Evolutionary conservation across 2,113 vertebrate genomes (phyloP).

Genomic region (Seriola dumerili): DNA sequence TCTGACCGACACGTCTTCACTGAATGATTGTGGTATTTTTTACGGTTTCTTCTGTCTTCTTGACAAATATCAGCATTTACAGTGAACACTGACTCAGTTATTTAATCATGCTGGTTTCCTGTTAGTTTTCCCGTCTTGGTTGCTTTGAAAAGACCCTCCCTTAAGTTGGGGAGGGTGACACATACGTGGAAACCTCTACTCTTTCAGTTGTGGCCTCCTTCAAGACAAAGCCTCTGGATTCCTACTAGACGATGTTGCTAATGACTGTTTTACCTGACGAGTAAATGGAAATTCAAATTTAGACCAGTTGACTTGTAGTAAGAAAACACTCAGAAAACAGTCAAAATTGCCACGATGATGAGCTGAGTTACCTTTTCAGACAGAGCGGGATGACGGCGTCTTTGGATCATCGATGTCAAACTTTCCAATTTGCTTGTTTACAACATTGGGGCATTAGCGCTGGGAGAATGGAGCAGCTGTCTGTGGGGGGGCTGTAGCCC

Average conservation of each 20-base stretch:
- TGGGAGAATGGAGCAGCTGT: too few relatives aligned
- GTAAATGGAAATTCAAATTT: too few relatives aligned
- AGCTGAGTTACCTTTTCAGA: too few relatives aligned
- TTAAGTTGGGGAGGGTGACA: constrained; percentile 10
- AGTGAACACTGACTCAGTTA: constrained; percentile 11
- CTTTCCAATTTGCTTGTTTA: too few relatives aligned
- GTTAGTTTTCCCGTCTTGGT: constrained; percentile 28
- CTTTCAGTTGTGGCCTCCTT: constrained; percentile 20
- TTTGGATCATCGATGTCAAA: too few relatives aligned
- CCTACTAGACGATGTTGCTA: neutral
- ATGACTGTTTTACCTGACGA: too few relatives aligned
- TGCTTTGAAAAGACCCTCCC: constrained; percentile 25
- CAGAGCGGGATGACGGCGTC: too few relatives aligned
- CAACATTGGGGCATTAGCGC: too few relatives aligned
- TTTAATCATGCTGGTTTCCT: constrained; percentile 29
- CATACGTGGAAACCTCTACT: neutral
- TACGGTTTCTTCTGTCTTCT: constrained; percentile 15
- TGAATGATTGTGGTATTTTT: constrained; percentile 39
- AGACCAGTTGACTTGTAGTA: too few relatives aligned
- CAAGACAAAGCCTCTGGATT: constrained; percentile 2
- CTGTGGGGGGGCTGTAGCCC: too few relatives aligned
- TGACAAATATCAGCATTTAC: constrained; percentile 38
- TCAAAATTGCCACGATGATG: too few relatives aligned
- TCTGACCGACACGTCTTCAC: constrained; percentile 12
- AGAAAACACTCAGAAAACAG: too few relatives aligned